Conservation (phyloP, 2,888 invertebrate genomes). For the Brenthis daphne region DNA sequence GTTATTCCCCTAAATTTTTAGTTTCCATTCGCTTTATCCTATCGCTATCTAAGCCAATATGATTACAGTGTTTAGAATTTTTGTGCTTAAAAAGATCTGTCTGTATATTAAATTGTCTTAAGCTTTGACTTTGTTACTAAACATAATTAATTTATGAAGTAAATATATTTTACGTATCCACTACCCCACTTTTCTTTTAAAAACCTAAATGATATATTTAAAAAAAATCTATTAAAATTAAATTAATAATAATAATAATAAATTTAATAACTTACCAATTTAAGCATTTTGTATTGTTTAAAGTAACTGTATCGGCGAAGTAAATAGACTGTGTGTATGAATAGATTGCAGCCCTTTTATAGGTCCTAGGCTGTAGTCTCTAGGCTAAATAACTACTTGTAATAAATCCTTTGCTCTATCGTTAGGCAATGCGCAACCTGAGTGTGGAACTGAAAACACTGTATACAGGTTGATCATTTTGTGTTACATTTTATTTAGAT, state of each 20-base stretch:
- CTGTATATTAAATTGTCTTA: too few relatives aligned
- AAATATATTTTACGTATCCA: too few relatives aligned
- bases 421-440: constrained; percentile 67
- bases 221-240: neutral
- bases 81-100: too few relatives aligned
- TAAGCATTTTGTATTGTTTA: constrained; percentile 56
- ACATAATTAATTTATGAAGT: too few relatives aligned
- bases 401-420: constrained; percentile 59
- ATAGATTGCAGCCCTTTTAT: constrained; percentile 69
- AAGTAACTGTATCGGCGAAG: constrained; percentile 45
- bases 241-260: constrained; percentile 15
- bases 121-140: too few relatives aligned
- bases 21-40: too few relatives aligned
- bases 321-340: constrained; percentile 52
- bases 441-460: constrained; percentile 43
- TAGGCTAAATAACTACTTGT: constrained; percentile 51
- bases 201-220: neutral
- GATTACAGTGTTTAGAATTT: too few relatives aligned
- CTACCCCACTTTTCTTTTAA: too few relatives aligned
- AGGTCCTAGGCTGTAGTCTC: constrained; percentile 63
- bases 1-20: too few relatives aligned
- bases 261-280: constrained; percentile 56
- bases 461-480: constrained; percentile 32
- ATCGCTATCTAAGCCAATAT: too few relatives aligned
- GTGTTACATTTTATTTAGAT: neutral